Conservation (phyloP, 2,113 vertebrate species). For the Pipa parva region DNA sequence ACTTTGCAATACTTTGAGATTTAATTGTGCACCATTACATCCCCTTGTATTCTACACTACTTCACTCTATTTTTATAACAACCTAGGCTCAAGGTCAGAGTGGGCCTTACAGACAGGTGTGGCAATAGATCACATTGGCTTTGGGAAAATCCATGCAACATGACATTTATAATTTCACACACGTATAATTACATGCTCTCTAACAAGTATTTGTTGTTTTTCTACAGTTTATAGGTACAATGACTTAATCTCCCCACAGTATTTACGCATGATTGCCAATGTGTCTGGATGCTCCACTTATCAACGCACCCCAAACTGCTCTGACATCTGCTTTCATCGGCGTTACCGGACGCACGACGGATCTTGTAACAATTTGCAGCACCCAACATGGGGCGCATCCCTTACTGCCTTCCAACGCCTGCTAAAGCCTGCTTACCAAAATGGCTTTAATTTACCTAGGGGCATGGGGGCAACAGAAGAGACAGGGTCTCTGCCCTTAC, state of each 20-base stretch:
- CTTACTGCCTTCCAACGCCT: conserved; percentile 65
- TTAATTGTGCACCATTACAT: no score
- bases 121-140: background rate
- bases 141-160: background rate
- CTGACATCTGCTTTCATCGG: conserved; percentile 61
- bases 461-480: conserved; percentile 52
- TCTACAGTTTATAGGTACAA: conserved; percentile 62
- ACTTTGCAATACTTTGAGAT: no score
- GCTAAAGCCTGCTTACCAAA: conserved; percentile 63
- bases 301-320: conserved; percentile 59
- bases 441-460: conserved; percentile 60
- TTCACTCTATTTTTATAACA: no score
- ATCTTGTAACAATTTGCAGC: conserved; percentile 66
- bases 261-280: conserved; percentile 65
- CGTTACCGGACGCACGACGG: conserved; percentile 60
- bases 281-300: conserved; percentile 63
- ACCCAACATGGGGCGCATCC: conserved; percentile 63
- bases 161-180: no score
- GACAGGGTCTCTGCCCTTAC: conserved; percentile 54
- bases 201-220: background rate
- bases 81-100: background rate
- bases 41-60: background rate
- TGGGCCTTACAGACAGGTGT: background rate
- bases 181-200: no score
- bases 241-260: conserved; percentile 62